These are phyloP conservation scores for Cephalopachus bancanus DNA, from an alignment of 2,797 vertebrate genomes.

Conservation along the genomic window DNA sequence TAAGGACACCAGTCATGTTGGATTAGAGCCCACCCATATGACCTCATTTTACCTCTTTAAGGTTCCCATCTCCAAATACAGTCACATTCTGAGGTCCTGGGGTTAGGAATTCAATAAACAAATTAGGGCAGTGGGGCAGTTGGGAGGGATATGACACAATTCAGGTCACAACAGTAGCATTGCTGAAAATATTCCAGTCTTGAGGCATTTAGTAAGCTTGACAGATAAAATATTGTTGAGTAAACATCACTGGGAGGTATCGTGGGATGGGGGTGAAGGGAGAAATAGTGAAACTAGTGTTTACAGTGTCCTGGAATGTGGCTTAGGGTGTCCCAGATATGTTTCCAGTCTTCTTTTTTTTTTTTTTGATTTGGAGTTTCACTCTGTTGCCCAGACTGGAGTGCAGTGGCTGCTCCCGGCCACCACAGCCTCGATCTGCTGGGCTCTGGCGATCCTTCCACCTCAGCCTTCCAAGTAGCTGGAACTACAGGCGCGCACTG, in stretches of 20 bases:
- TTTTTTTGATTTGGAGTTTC: too few relatives aligned
- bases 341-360: neutral
- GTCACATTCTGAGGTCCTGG: neutral
- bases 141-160: neutral
- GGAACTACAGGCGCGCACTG: too few relatives aligned
- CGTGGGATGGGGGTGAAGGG: too few relatives aligned
- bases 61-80: slow-evolving; percentile 31
- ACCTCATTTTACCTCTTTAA: slow-evolving; percentile 21
- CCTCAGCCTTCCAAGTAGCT: too few relatives aligned
- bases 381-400: too few relatives aligned
- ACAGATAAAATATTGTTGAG: slow-evolving; percentile 35
- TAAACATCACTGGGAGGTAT: slow-evolving; percentile 1
- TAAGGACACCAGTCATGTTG: neutral
- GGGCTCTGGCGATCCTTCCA: too few relatives aligned
- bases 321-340: neutral
- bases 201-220: slow-evolving; percentile 13
- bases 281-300: neutral
- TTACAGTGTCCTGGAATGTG: neutral
- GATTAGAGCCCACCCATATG: neutral
- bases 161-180: slow-evolving; percentile 17
- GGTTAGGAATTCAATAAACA: neutral
- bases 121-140: neutral
- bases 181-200: slow-evolving; percentile 55
- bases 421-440: too few relatives aligned
- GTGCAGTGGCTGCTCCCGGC: too few relatives aligned